Evolutionary conservation across 2,888 invertebrate species (phyloP).

Genomic region (Mythimna ferrago): DNA sequence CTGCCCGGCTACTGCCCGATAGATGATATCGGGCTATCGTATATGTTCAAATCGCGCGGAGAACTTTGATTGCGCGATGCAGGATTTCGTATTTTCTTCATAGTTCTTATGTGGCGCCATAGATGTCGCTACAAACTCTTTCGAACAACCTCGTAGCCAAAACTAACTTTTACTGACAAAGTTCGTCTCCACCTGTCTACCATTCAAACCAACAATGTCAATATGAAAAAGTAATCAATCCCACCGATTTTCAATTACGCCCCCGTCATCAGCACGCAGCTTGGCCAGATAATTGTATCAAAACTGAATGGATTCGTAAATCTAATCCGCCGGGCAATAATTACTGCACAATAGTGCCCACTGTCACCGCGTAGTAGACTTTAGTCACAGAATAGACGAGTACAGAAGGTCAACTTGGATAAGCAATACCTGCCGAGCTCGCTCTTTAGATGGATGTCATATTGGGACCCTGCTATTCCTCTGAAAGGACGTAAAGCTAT

Average conservation of each 20-base stretch:
- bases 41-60: too few species aligned
- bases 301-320: slow-evolving; percentile 56
- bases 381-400: not conserved
- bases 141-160: not conserved
- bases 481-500: too few species aligned
- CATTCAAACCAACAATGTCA: not conserved
- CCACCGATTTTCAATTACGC: slow-evolving; percentile 40
- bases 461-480: too few species aligned
- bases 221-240: slow-evolving; percentile 40
- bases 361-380: slow-evolving; percentile 33
- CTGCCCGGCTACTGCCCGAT: too few species aligned
- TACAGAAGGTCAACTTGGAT: slow-evolving; percentile 8
- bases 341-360: slow-evolving; percentile 52
- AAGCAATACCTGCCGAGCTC: not conserved
- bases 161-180: not conserved
- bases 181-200: not conserved
- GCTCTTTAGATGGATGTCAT: not conserved
- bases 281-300: slow-evolving; percentile 54
- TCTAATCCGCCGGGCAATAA: slow-evolving; percentile 59
- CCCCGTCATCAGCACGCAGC: slow-evolving; percentile 30
- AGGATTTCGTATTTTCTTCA: too few species aligned
- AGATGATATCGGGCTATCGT: too few species aligned
- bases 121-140: too few species aligned
- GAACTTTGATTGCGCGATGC: too few species aligned
- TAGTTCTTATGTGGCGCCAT: too few species aligned